These are phyloP conservation scores for Petrocephalus zakoni DNA, from an alignment of 2,113 vertebrate genomes.

Conservation along the genomic window DNA sequence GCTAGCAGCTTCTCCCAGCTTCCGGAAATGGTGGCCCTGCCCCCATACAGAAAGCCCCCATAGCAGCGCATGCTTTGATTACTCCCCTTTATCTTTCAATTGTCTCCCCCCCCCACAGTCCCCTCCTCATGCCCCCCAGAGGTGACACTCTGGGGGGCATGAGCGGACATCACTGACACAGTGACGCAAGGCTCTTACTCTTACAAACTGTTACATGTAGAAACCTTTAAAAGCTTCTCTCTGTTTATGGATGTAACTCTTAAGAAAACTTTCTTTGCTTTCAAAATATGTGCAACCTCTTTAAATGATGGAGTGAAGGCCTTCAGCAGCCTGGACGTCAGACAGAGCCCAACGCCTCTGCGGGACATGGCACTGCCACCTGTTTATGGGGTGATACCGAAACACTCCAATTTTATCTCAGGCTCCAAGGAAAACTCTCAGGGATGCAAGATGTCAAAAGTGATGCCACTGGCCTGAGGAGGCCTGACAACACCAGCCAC, in stretches of 20 bases:
- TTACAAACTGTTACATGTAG: not conserved
- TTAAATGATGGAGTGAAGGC: not conserved
- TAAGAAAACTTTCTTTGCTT: not conserved
- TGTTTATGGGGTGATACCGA: slow-evolving; percentile 54
- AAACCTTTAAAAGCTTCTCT: not conserved
- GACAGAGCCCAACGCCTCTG: not conserved
- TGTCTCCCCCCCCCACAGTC: not conserved
- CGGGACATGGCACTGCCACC: not conserved
- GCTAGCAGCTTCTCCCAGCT: too few species aligned
- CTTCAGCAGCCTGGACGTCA: not conserved
- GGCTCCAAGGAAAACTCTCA: slow-evolving; percentile 55
- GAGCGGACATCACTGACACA: not conserved
- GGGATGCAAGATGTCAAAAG: slow-evolving; percentile 59
- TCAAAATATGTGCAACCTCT: not conserved
- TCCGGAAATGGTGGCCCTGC: not conserved
- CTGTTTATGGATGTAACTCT: not conserved
- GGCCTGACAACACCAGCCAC: too few species aligned
- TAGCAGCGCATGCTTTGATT: not conserved
- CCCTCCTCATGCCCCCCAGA: not conserved
- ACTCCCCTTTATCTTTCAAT: not conserved
- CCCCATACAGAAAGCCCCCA: not conserved
- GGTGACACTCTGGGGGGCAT: not conserved
- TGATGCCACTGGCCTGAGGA: slow-evolving; percentile 35
- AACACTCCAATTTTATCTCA: slow-evolving; percentile 42
- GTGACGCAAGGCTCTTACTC: not conserved